Evolutionary conservation across 30 jellyfish, hydroid and myxozoan genomes (phyloP).

Genomic region (Turritopsis rubra): DNA sequence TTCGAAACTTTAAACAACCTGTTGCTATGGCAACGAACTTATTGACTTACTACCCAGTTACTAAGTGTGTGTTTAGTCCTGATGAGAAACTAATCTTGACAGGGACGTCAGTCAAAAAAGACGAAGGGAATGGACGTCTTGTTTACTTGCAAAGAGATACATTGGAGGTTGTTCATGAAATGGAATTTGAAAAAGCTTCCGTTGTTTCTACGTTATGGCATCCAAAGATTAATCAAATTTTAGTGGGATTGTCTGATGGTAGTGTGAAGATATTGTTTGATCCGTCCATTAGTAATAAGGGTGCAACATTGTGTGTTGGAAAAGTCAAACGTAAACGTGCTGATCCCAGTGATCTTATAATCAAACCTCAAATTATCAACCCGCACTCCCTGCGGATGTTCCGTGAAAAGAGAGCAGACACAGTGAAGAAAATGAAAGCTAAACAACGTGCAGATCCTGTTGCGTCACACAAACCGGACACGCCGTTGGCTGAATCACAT

Average conservation of each 20-base stretch:
- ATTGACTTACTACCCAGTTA: slow-evolving; percentile 41
- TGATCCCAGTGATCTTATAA: slow-evolving; percentile 75
- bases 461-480: slow-evolving; percentile 88
- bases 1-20: slow-evolving; percentile 82
- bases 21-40: slow-evolving; percentile 59
- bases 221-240: slow-evolving; percentile 76
- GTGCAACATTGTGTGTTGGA: slow-evolving; percentile 93
- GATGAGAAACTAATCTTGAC: slow-evolving; percentile 71
- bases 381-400: slow-evolving; percentile 86
- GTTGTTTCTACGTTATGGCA: slow-evolving; percentile 88
- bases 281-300: slow-evolving; percentile 75
- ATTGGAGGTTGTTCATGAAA: slow-evolving; percentile 44
- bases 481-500: slow-evolving; percentile 53
- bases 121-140: slow-evolving; percentile 72
- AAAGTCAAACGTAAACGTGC: slow-evolving; percentile 65
- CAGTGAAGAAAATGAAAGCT: slow-evolving; percentile 74
- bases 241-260: slow-evolving; percentile 88
- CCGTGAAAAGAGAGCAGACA: slow-evolving; percentile 74
- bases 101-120: slow-evolving; percentile 86
- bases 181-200: slow-evolving; percentile 54
- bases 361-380: slow-evolving; percentile 66
- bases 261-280: slow-evolving; percentile 62
- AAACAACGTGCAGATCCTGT: slow-evolving; percentile 74
- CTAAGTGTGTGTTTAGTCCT: slow-evolving; percentile 76
- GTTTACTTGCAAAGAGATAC: slow-evolving; percentile 55